Conservation (phyloP, 1,140 invertebrate species). For the Brachionus paranguensis region DNA sequence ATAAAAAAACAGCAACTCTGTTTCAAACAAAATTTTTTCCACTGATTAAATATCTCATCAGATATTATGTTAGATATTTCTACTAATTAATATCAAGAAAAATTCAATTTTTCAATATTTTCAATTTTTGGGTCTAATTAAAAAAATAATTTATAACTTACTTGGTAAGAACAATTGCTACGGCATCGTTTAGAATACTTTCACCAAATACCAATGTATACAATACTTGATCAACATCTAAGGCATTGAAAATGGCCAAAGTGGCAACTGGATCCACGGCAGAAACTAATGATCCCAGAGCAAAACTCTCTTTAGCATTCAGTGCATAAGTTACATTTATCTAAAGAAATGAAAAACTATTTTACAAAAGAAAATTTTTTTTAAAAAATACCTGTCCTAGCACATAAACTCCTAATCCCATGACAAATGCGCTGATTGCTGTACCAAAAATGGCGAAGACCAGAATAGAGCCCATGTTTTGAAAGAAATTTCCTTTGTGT, state of each 20-base stretch:
- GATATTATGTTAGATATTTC: no score
- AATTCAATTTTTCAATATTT: not conserved
- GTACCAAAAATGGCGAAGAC: slow-evolving; percentile 95
- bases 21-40: not conserved
- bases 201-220: slow-evolving; percentile 99
- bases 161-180: slow-evolving; percentile 91
- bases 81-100: no score
- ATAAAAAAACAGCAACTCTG: no score
- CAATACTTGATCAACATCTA: slow-evolving; percentile 86
- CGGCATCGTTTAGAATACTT: slow-evolving; percentile 94
- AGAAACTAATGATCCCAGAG: slow-evolving; percentile 95
- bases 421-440: slow-evolving; percentile 71
- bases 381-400: slow-evolving; percentile 34
- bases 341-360: slow-evolving; percentile 47
- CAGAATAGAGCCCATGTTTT: slow-evolving; percentile 80
- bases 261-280: slow-evolving; percentile 92
- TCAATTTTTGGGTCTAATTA: not conserved
- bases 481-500: slow-evolving; percentile 95
- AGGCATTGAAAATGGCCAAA: slow-evolving; percentile 92
- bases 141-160: slow-evolving; percentile 59
- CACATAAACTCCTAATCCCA: slow-evolving; percentile 45
- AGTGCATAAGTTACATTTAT: slow-evolving; percentile 73
- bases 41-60: not conserved
- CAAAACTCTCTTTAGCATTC: slow-evolving; percentile 91
- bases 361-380: not conserved